A percentile compares a stretch with the other conserved stretches of the same genome.
These are phyloP conservation scores for Sclerodermus sp. DNA, from an alignment of 2,888 invertebrate genomes.

Conservation along the genomic window DNA sequence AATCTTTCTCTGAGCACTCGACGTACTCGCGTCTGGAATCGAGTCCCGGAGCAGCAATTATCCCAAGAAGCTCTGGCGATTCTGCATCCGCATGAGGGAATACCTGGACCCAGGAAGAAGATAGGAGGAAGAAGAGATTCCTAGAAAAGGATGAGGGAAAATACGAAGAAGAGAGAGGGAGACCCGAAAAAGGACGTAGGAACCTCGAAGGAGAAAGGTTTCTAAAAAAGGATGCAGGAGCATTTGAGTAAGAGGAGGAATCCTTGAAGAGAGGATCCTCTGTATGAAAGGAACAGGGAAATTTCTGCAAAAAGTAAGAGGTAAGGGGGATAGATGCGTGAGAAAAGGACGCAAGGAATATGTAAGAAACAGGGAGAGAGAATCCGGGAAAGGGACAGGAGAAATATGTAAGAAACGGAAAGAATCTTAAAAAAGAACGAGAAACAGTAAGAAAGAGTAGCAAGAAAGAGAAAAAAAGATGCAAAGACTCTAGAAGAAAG, in stretches of 20 bases:
- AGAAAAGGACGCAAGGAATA: not conserved
- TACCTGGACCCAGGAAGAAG: constrained; percentile 12
- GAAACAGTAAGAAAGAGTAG: constrained; percentile 12
- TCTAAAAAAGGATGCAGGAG: constrained; percentile 7
- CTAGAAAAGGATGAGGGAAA: not conserved
- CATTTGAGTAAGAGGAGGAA: not conserved
- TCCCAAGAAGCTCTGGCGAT: constrained; percentile 33
- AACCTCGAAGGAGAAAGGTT: constrained; percentile 3
- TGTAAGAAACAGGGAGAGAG: constrained; percentile 4
- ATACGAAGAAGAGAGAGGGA: constrained; percentile 2
- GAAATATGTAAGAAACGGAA: not conserved
- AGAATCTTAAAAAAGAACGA: not conserved
- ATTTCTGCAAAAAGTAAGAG: not conserved
- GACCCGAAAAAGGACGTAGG: not conserved
- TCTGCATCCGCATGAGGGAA: constrained; percentile 37
- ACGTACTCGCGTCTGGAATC: constrained; percentile 31
- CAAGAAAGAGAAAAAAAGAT: constrained; percentile 12
- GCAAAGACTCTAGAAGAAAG: constrained; percentile 9
- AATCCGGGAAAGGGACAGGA: not conserved
- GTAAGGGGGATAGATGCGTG: not conserved
- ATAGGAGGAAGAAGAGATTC: not conserved
- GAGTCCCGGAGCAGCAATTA: constrained; percentile 40
- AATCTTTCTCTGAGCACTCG: constrained; percentile 27
- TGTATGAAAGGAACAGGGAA: too few species aligned
- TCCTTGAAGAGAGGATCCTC: too few species aligned